Conservation (phyloP, 1,140 invertebrate species). For the Drosophila sechellia region DNA sequence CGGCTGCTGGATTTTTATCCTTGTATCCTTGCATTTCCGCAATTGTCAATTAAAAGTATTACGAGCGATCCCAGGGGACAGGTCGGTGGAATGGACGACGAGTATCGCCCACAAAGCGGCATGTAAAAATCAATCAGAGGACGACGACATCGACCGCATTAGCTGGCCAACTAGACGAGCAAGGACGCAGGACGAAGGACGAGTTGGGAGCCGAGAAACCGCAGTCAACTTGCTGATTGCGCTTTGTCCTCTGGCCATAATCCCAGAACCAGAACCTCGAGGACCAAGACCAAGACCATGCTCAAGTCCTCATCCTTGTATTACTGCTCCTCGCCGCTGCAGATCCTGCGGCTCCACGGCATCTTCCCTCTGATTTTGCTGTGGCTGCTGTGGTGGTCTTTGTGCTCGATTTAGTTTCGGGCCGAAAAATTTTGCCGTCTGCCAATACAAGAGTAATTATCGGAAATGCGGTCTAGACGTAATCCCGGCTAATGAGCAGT, state of each 20-base stretch:
- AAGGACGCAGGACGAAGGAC: constrained; percentile 1
- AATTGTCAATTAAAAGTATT: constrained; percentile 83
- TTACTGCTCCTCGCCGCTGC: background rate
- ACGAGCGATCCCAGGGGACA: constrained; percentile 10
- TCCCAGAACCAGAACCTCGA: constrained; percentile 20
- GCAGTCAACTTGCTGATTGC: constrained; percentile 74
- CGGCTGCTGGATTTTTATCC: constrained; percentile 49
- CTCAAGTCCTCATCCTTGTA: constrained; percentile 13
- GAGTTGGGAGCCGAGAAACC: constrained; percentile 35
- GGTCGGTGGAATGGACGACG: background rate
- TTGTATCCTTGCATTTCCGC: constrained; percentile 69
- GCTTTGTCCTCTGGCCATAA: constrained; percentile 63
- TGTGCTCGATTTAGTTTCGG: constrained; percentile 72
- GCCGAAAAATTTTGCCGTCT: constrained; percentile 65
- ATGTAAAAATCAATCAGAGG: constrained; percentile 78
- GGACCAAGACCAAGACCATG: background rate
- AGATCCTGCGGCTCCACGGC: background rate
- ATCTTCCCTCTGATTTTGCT: constrained; percentile 1
- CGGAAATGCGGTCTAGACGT: constrained; percentile 79
- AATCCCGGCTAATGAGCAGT: constrained; percentile 76
- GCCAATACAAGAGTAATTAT: constrained; percentile 80
- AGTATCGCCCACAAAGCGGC: constrained; percentile 38
- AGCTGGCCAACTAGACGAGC: constrained; percentile 65
- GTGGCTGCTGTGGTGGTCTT: constrained; percentile 60
- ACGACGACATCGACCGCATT: constrained; percentile 73